A percentile compares a stretch with the other conserved stretches of the same genome.
phyloP scores from a whole-genome alignment of 2,888 invertebrate genomes.

The Cheilosia vernalis region DNA sequence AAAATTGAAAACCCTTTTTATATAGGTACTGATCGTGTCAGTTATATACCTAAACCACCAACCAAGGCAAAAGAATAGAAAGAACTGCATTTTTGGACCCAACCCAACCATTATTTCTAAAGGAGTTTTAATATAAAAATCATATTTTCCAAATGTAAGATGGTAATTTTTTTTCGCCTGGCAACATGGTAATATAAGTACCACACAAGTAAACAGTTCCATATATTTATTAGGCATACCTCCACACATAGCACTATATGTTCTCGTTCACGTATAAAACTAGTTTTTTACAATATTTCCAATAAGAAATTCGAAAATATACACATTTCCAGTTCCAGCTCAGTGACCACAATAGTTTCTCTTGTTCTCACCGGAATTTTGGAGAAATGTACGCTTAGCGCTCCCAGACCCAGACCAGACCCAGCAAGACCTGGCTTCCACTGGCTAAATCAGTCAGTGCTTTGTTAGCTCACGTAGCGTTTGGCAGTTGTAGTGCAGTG shows the following conservation, averaged over 20 bases:
- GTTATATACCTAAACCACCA: too few relatives aligned
- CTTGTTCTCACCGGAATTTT: conserved; percentile 44
- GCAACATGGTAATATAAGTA: conserved; percentile 4
- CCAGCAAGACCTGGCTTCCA: conserved; percentile 14
- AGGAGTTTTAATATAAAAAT: too few relatives aligned
- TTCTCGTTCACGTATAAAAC: conserved; percentile 23
- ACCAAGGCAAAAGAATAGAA: too few relatives aligned
- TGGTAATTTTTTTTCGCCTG: conserved; percentile 5
- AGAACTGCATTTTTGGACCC: too few relatives aligned
- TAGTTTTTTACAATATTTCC: conserved; percentile 57
- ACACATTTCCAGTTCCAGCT: conserved; percentile 68
- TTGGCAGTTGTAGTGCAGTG: conserved; percentile 46
- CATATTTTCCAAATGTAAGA: background rate
- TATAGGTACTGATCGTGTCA: too few relatives aligned
- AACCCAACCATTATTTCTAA: too few relatives aligned
- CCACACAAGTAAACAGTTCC: background rate
- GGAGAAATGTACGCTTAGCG: conserved; percentile 25
- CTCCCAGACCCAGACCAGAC: conserved; percentile 15
- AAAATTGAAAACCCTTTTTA: too few relatives aligned
- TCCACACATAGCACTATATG: background rate
- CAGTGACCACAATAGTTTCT: conserved; percentile 51
- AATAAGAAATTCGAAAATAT: conserved; percentile 54
- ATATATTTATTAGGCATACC: conserved; percentile 1
- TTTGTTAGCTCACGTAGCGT: conserved; percentile 65
- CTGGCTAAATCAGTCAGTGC: conserved; percentile 55